Evolutionary conservation across 1,140 invertebrate genomes (phyloP).

Genomic region (Ladona fulva): DNA sequence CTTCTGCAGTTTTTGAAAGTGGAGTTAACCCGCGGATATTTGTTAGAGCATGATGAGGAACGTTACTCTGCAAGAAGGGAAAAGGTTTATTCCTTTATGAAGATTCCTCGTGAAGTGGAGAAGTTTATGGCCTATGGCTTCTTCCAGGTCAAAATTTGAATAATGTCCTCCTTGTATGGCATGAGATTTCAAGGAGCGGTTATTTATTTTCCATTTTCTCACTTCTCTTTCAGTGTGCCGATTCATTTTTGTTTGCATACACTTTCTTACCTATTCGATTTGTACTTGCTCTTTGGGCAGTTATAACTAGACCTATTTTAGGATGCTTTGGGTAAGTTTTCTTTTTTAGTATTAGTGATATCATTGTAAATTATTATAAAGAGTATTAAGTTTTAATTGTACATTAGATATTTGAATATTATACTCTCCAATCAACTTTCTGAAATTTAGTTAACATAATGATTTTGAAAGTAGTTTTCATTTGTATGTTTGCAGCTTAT

Average conservation of each 20-base stretch:
- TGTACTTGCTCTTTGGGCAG: conserved; percentile 70
- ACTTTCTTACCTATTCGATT: conserved; percentile 94
- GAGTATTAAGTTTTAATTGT: too few species aligned
- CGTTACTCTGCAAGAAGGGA: conserved; percentile 85
- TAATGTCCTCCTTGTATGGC: not conserved
- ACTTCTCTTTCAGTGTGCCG: conserved; percentile 65
- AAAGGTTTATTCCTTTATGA: conserved; percentile 95
- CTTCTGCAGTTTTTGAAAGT: conserved; percentile 57
- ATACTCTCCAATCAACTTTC: too few species aligned
- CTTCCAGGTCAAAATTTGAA: conserved; percentile 53
- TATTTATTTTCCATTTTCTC: not conserved
- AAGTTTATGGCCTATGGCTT: conserved; percentile 95
- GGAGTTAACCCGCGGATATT: conserved; percentile 84
- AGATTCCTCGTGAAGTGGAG: conserved; percentile 87
- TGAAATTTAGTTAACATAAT: too few species aligned
- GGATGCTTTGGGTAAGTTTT: conserved; percentile 57
- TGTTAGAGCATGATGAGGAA: conserved; percentile 88
- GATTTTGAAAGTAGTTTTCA: too few species aligned
- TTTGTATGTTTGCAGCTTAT: too few species aligned
- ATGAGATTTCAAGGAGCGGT: not conserved
- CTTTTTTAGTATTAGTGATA: too few species aligned
- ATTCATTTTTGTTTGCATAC: conserved; percentile 96
- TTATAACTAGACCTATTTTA: conserved; percentile 59
- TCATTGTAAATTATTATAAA: too few species aligned
- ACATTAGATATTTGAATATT: too few species aligned